A percentile compares a stretch with the other conserved stretches of the same genome.
phyloP scores from a whole-genome alignment of 1,140 invertebrate species.

The Liolophura sinensis region DNA sequence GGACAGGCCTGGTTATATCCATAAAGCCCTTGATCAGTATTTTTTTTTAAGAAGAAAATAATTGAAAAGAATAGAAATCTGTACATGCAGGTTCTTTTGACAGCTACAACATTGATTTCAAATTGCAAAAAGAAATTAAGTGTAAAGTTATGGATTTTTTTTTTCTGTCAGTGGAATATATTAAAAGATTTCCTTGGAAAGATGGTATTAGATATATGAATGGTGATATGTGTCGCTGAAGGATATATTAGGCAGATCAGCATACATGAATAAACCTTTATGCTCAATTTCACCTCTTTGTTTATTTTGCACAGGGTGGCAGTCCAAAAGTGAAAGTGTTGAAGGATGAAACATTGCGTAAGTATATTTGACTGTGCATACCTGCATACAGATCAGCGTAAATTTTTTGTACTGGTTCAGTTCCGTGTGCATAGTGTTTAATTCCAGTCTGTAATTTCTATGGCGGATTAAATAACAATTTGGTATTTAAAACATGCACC shows the following conservation, averaged over 20 bases:
- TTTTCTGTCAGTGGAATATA: background rate
- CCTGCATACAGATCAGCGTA: background rate
- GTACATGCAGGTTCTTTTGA: no score
- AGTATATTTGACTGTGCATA: background rate
- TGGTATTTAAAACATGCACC: slow-evolving; percentile 18
- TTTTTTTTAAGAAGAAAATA: slow-evolving; percentile 34
- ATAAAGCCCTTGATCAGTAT: no score
- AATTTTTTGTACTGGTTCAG: background rate
- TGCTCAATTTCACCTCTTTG: background rate
- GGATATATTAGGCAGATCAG: background rate
- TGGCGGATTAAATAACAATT: slow-evolving; percentile 5
- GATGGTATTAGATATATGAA: background rate
- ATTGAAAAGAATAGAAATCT: no score
- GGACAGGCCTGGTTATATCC: no score
- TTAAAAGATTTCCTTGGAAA: background rate
- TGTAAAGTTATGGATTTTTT: background rate
- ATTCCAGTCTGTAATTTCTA: no score
- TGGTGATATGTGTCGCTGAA: background rate
- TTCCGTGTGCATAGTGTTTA: no score
- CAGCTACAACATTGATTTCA: no score
- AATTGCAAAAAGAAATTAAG: no score
- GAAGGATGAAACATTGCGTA: slow-evolving; percentile 43
- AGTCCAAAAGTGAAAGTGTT: slow-evolving; percentile 42
- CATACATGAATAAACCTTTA: background rate
- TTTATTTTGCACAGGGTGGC: background rate